phyloP scores from a whole-genome alignment of 37 sponge, comb jelly and placozoan species.

The Amphimedon queenslandica region DNA sequence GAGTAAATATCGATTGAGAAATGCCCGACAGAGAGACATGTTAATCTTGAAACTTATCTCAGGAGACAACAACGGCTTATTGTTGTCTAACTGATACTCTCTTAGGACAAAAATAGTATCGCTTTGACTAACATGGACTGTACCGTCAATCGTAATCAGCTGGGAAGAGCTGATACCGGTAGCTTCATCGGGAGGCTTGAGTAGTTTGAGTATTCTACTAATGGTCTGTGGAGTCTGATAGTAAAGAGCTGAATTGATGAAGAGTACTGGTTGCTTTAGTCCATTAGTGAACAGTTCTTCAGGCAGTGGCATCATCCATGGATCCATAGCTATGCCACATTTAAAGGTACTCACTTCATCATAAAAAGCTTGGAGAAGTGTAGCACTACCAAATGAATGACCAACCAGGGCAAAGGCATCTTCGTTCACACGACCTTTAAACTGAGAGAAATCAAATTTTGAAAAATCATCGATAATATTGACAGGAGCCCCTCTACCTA shows the following conservation, averaged over 20 bases:
- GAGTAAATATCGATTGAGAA: conserved; percentile 53
- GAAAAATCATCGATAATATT: conserved; percentile 25
- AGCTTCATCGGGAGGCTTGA: conserved; percentile 28
- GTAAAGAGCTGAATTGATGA: conserved; percentile 40
- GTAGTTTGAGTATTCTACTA: conserved; percentile 28
- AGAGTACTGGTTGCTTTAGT: conserved; percentile 45
- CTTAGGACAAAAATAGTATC: neutral
- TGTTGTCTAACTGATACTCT: neutral
- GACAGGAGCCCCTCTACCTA: conserved; percentile 43
- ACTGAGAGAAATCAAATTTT: conserved; percentile 44
- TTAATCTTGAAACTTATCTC: conserved; percentile 24
- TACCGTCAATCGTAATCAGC: conserved; percentile 47
- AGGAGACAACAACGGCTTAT: neutral
- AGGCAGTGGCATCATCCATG: conserved; percentile 69
- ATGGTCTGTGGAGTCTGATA: conserved; percentile 50
- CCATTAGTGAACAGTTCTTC: conserved; percentile 21
- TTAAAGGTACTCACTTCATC: conserved; percentile 59
- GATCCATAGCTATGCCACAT: conserved; percentile 71
- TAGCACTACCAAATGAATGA: conserved; percentile 73
- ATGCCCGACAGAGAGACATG: conserved; percentile 50
- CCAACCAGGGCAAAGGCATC: conserved; percentile 55
- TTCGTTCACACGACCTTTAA: conserved; percentile 52
- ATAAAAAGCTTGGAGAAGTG: conserved; percentile 52
- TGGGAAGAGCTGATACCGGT: conserved; percentile 18
- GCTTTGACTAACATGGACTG: conserved; percentile 29